Evolutionary conservation across 2,888 invertebrate species (phyloP), one percentile per base, ranked within the genome.

Genomic region (Galerucella pusilla): DNA sequence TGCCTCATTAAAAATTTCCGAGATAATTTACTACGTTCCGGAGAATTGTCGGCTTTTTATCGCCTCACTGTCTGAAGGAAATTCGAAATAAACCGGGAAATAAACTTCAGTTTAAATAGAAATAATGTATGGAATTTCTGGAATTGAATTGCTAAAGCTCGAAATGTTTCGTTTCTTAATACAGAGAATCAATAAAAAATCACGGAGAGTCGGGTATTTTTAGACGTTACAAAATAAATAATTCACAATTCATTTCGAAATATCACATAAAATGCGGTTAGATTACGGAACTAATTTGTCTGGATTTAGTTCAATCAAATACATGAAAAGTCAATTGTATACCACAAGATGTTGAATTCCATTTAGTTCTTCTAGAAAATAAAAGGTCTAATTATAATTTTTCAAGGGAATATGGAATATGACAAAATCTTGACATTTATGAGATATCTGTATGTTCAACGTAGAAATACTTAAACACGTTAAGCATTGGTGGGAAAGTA

Each of bases 1-100:
- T 77, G 78, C 80, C 82, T 85, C 84, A 84, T 85, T 84, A 85
- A 83, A 82, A 83, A 81, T 83, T 79, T 80, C 77, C 74, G 63
- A 72, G 71, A 73, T 68, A 71, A 76, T 73, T 76, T 73, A 70
- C 46, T 70, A 66, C 70, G 66, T 70, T 68, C 67, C 70, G 66
- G 66, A 70, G 70, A 70, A 70, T 45, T 75, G 69, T 73, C 68
- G 63, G 68, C 61, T 57, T 71, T 75, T 71, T 65, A 75, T 75
- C 28, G 70, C 68, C 59, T 16, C 57, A 42, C 59, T 72, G 72
- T 72, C 72, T 72, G 72, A 72, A 67, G 35, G 60, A 60, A 67
- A 72, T 49, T 72, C 72, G 46, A 66, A 72, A 72, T 72, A 66
- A 66, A 72, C 71, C 35, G 71, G 59, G 60, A 72, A 72, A 72